Conservation (phyloP, 2,113 vertebrate genomes). For the Pelusios castaneus region DNA sequence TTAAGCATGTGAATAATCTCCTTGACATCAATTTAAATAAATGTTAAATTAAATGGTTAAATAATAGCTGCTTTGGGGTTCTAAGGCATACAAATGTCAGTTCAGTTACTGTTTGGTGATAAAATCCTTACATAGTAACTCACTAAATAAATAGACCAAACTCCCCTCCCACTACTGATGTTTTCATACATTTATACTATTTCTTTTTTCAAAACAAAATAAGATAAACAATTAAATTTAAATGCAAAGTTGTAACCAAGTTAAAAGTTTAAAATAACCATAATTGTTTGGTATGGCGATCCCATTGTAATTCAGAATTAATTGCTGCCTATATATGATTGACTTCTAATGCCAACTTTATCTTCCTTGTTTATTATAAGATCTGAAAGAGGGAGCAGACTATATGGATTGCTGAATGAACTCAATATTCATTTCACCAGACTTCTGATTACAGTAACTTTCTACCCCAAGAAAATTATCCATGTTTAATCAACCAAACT, state of each 20-base stretch:
- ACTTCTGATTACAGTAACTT: background rate
- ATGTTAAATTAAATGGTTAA: too few relatives aligned
- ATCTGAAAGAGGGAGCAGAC: background rate
- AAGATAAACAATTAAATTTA: rapidly evolving
- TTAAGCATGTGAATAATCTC: rapidly evolving
- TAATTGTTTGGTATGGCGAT: background rate
- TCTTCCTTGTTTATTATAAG: background rate
- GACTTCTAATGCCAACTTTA: background rate
- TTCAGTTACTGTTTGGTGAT: rapidly evolving
- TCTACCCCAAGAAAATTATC: constrained; percentile 11
- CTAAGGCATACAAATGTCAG: background rate
- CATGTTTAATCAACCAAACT: background rate
- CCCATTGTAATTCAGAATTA: background rate
- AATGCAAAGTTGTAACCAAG: background rate
- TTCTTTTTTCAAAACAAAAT: background rate
- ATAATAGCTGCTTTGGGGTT: background rate
- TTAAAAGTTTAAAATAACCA: background rate
- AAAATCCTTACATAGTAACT: background rate
- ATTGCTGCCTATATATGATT: background rate
- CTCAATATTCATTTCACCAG: background rate
- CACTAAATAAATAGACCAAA: background rate
- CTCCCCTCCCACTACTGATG: background rate
- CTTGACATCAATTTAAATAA: background rate
- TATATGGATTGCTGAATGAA: background rate
- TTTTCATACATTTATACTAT: background rate